These are phyloP conservation scores for Phymastichus coffea DNA, from an alignment of 1,140 invertebrate genomes.

Conservation along the genomic window DNA sequence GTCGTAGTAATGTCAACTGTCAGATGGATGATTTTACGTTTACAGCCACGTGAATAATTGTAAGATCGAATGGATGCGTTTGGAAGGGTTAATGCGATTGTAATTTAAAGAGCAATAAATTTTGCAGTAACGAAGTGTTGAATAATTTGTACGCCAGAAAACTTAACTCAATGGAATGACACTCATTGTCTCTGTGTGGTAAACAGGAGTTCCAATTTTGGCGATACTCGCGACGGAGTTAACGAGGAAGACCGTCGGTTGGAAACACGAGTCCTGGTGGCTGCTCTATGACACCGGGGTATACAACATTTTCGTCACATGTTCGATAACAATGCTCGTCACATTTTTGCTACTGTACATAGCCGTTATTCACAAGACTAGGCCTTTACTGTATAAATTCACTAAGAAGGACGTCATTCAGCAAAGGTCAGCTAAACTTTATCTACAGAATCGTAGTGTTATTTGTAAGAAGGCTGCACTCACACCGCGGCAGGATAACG, in stretches of 20 bases:
- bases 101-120: too few relatives aligned
- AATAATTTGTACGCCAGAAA: too few relatives aligned
- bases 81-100: too few relatives aligned
- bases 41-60: too few relatives aligned
- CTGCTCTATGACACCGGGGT: conserved; percentile 57
- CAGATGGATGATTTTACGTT: too few relatives aligned
- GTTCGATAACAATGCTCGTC: conserved; percentile 56
- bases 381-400: conserved; percentile 51
- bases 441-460: background rate
- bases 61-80: too few relatives aligned
- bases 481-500: background rate
- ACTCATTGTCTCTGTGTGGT: too few relatives aligned
- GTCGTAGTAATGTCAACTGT: too few relatives aligned
- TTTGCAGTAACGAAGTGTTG: too few relatives aligned
- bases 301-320: conserved; percentile 61
- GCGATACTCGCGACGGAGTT: conserved; percentile 61
- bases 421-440: conserved; percentile 40
- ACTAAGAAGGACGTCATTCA: conserved; percentile 51
- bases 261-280: conserved; percentile 61
- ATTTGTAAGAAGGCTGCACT: background rate
- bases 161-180: too few relatives aligned
- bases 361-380: conserved; percentile 56
- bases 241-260: conserved; percentile 57
- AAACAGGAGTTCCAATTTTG: conserved; percentile 59
- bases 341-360: conserved; percentile 59